Percentiles rank a stretch among this genome's conserved stretches.
phyloP scores from a whole-genome alignment of 1,140 invertebrate genomes.

The Schlechtendalia chinensis region DNA sequence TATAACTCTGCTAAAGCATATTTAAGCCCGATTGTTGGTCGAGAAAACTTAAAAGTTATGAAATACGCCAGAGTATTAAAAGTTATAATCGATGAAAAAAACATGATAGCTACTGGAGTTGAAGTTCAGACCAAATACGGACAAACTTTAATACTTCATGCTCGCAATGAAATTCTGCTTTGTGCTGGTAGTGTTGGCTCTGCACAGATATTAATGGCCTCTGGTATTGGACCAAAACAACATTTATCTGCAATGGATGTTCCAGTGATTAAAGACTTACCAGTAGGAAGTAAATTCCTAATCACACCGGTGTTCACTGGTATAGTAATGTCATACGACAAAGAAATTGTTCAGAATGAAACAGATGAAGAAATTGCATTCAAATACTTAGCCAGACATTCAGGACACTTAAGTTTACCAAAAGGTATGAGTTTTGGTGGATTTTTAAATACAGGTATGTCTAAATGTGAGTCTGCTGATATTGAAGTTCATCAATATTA shows the following conservation, averaged over 20 bases:
- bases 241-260: constrained; percentile 49
- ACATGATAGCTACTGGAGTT: constrained; percentile 63
- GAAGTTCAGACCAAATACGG: constrained; percentile 62
- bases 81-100: constrained; percentile 67
- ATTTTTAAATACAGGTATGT: background rate
- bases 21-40: constrained; percentile 59
- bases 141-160: background rate
- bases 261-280: constrained; percentile 37
- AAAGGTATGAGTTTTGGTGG: constrained; percentile 24
- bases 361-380: constrained; percentile 31
- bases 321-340: constrained; percentile 51
- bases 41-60: constrained; percentile 67
- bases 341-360: constrained; percentile 53
- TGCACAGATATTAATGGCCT: constrained; percentile 72
- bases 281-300: constrained; percentile 40
- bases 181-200: constrained; percentile 68
- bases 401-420: constrained; percentile 34
- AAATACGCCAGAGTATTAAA: constrained; percentile 62
- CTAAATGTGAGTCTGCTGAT: background rate
- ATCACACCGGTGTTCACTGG: constrained; percentile 55
- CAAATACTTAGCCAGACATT: constrained; percentile 43
- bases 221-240: constrained; percentile 60
- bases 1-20: constrained; percentile 63
- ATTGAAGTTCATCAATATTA: constrained; percentile 22
- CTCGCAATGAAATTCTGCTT: constrained; percentile 60